Evolutionary conservation across 35 echinoderm and acorn worm genomes (phyloP).

Genomic region (Lytechinus pictus): DNA sequence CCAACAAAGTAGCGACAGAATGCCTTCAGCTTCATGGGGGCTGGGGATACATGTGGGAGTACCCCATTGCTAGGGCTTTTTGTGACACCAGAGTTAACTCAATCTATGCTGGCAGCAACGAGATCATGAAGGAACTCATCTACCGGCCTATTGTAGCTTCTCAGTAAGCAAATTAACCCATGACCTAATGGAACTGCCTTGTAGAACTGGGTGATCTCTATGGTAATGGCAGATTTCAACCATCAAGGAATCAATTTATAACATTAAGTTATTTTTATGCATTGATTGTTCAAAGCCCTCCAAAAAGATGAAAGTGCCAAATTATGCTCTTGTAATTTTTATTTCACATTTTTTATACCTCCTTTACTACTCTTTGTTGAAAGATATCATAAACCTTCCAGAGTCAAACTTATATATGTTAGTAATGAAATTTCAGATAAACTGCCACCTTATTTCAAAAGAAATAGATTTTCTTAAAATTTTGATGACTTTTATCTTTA

Average conservation of each 20-base stretch:
- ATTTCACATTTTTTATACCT: too few relatives aligned
- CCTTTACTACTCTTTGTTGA: too few relatives aligned
- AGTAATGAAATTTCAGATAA: too few relatives aligned
- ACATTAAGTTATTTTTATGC: background rate
- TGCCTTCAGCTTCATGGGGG: conserved; percentile 74
- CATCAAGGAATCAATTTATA: background rate
- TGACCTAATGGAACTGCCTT: too few relatives aligned
- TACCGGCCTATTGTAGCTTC: conserved; percentile 29
- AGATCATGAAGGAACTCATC: conserved; percentile 60
- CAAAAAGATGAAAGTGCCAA: background rate
- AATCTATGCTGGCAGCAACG: conserved; percentile 65
- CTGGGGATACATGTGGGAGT: conserved; percentile 85
- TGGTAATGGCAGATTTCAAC: too few relatives aligned
- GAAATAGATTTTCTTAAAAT: too few relatives aligned
- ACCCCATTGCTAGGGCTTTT: conserved; percentile 63
- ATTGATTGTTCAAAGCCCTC: background rate
- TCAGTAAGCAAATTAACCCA: background rate
- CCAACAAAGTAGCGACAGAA: conserved; percentile 55
- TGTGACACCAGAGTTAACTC: conserved; percentile 52
- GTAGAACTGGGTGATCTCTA: too few relatives aligned
- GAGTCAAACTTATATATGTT: too few relatives aligned
- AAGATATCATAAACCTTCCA: too few relatives aligned
- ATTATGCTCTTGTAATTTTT: background rate
- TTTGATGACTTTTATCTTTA: too few relatives aligned
- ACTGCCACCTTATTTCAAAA: too few relatives aligned